Percentiles rank a stretch among this genome's conserved stretches.
Conservation (phyloP, 2,888 invertebrate species). For the Diloba caeruleocephala region DNA sequence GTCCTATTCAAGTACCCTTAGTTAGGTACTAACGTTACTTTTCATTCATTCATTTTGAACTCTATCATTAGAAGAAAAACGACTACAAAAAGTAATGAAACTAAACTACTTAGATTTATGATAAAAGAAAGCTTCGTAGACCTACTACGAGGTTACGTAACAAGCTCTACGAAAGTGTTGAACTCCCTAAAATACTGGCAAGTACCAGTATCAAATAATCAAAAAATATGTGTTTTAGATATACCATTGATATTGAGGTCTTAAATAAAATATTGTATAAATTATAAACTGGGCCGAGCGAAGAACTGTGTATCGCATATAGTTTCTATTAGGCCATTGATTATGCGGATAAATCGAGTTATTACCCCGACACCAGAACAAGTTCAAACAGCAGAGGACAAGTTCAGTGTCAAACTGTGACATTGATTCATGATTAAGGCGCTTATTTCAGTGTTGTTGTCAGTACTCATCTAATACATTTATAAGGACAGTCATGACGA, state of each 20-base stretch:
- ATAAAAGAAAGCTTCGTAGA: constrained; percentile 34
- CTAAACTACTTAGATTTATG: not conserved
- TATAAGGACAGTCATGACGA: constrained; percentile 55
- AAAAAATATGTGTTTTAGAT: too few relatives aligned
- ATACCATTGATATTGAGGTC: too few relatives aligned
- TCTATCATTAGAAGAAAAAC: too few relatives aligned
- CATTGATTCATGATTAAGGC: constrained; percentile 61
- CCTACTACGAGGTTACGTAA: constrained; percentile 39
- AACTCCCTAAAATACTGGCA: constrained; percentile 23
- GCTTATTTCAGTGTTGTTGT: constrained; percentile 64
- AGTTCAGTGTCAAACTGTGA: constrained; percentile 61
- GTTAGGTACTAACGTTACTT: too few relatives aligned
- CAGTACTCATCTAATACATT: constrained; percentile 55
- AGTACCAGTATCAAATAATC: constrained; percentile 6
- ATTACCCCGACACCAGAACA: constrained; percentile 30
- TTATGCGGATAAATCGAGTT: constrained; percentile 22
- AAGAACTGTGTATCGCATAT: constrained; percentile 12
- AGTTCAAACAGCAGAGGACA: constrained; percentile 52
- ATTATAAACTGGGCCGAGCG: constrained; percentile 21
- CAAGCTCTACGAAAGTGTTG: constrained; percentile 43
- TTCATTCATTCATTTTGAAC: too few relatives aligned
- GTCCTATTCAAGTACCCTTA: too few relatives aligned
- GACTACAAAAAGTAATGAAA: too few relatives aligned
- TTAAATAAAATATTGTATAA: constrained; percentile 25
- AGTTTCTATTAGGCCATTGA: constrained; percentile 20